Evolutionary conservation across 2,113 vertebrate species (phyloP), one percentile per base, ranked within the genome.

Genomic region (Heterotis niloticus): DNA sequence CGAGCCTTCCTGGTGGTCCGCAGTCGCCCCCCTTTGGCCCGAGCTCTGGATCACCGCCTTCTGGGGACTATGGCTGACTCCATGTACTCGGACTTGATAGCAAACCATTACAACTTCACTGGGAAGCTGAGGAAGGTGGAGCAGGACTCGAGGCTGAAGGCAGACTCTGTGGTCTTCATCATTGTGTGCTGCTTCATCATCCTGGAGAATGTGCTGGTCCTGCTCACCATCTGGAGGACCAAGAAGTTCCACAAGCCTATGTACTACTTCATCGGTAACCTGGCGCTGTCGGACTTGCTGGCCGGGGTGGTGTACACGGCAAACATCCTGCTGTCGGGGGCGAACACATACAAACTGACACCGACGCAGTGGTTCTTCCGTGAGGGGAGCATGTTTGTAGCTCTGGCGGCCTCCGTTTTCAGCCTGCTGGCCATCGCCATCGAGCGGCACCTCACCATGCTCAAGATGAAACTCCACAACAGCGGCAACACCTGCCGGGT

Each of bases 181-280:
- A 92, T 97, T n/a, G 96, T 98, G 83, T 99, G 97, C 88, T 97
- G 96, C 91, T 95, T 96, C 83, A 99, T 99, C 88, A 95, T 98
- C 83, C 85, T 99, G 16, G 97, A 99, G 89, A 99, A 99, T 85
- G 87, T 99, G 74, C 93, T 99, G 82, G 98, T 99, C 66, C 90
- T 99, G 82, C 90, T 96, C 80, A 98, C 98, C 76, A 98, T 99
- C 81, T 99, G 97, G 97, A 95, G 95, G 86, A 99, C 96, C 90
- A 98, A 98, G 93, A 99, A 98, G 88, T 99, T 99, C 87, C 98
- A 99, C 90, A 94, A 97, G 77, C 97, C 98, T 79, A 99, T 99
- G 96, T 99, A 98, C 90, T 99, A 98, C 87, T 99, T 99, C 84
- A 98, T 99, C n/a, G 97, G 97, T 29, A 99, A 99, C 87, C 89